Evolutionary conservation across 2,797 vertebrate genomes (phyloP), one percentile per base, ranked within the genome.

Genomic region (Thamnophis elegans): DNA sequence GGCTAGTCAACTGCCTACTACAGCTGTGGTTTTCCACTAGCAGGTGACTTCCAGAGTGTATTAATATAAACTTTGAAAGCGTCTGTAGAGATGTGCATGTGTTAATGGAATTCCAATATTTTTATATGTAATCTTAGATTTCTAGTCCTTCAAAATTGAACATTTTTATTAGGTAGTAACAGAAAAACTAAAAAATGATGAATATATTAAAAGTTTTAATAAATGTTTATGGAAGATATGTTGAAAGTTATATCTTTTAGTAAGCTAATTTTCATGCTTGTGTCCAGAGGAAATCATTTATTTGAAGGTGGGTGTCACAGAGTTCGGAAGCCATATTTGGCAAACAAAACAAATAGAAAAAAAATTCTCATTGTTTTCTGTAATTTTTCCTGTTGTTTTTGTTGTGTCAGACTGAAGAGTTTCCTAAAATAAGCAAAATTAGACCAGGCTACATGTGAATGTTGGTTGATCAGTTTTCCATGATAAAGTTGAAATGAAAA

Each of bases 321-420:
- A 73, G 16, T 36, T 73, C 7, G 6, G 2, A 1, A 16, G 1
- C 53, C 47, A 85, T 0, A 0, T 0, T 82, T 91, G 11, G 56
- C 91, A 53, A 88, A 89, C 0, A 32, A 87, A 58, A 26, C 87
- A 91, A 93, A 88, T 47, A 78, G 56, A 90, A 88, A 68, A 68
- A 68, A 89, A 13, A 62, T 89, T 55, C 73, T 88, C 58, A n/a
- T n/a, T 91, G 13, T 85, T 92, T 92, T 91, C 85, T 53, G 18
- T 86, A 20, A 25, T 93, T 91, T 13, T 26, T 13, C 20, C 10
- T 20, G 13, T 3, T 1, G 0, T 89, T 87, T 65, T 89, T 87
- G 5, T 73, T 94, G 94, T 92, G 91, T 60, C 42, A 51, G 16
- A 28, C 36, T 62, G 59, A 16, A 82, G n/a, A 20, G 18, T 91